Base-by-base conservation (phyloP, 2,797 vertebrate species). In the Pantherophis vulpinus region DNA sequence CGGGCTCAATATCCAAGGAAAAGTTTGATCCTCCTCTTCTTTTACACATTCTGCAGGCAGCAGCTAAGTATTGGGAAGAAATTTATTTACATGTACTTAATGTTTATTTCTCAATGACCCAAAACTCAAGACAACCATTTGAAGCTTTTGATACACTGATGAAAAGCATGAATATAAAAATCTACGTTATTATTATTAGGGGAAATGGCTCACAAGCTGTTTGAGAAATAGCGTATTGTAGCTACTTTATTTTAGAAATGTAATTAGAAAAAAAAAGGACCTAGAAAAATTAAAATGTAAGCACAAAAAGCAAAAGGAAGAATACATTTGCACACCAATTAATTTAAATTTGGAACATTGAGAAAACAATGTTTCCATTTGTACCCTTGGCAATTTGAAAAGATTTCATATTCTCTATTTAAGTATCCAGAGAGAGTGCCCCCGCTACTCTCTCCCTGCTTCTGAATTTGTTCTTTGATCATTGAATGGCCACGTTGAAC, bases 391-490 rank as follows among this genome's bases (percentile, higher is more conserved):
- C 37, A 47, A 23, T 23, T 83, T 83, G 37, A 47, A 83, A 83
- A 47, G 20, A 47, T 83, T 42, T 83, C 74, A 23, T 83, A 83
- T 83, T 47, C 37, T 83, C 20, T 47, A 23, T 47, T 47, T 42
- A 83, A 23, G 37, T 23, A 42, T 79, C 37, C 37, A 42, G 74
- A 79, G 37, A 9, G 37, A 42, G 18, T 9, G 11, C 9, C 23
- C 8, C 8, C 32, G 8, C 3, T 1, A 5, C 16, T 2, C 32
- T 3, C 11, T 8, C 4, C 37, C 4, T 1, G 6, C 18, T 83
- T 83, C 37, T 83, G 74, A 42, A 83, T 25, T 23, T 83, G 74
- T 83, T 83, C 74, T 83, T 83, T 83, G 74, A 83, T 25, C 32
- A 47, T 23, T 47, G 74, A 79, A 79, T 42, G 74, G 74, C 37